A percentile compares a stretch with the other conserved stretches of the same genome.
Evolutionary conservation across 2,797 vertebrate species (phyloP).

Genomic region (Cryptoprocta ferox): DNA sequence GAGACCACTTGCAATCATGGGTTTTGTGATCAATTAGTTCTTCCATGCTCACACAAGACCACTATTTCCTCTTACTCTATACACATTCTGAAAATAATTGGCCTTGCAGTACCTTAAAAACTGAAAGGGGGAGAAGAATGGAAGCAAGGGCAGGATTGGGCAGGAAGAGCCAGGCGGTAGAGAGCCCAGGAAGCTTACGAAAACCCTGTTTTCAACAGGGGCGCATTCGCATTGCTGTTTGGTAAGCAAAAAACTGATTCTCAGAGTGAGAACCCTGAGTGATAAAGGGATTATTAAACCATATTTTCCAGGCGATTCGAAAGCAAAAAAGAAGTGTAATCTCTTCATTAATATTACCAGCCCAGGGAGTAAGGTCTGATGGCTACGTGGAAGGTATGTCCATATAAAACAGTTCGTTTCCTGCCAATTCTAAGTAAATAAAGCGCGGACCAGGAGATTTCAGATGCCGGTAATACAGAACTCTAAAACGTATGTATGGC

Average conservation of each 20-base stretch:
- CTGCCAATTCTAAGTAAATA: not conserved
- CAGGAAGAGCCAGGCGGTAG: not conserved
- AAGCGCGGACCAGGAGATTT: too few relatives aligned
- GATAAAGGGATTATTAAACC: not conserved
- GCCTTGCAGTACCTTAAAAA: not conserved
- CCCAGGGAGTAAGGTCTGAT: not conserved
- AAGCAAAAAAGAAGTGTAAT: not conserved
- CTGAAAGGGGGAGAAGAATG: not conserved
- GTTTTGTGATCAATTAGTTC: not conserved
- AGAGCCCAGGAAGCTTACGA: too few relatives aligned
- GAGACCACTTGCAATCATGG: not conserved
- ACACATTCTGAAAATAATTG: not conserved
- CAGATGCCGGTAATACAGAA: too few relatives aligned
- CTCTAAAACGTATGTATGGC: accelerated
- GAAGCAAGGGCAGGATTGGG: not conserved
- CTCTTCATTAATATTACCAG: not conserved
- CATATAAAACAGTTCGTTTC: not conserved
- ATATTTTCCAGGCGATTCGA: not conserved
- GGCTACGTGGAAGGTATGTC: not conserved
- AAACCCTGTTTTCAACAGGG: not conserved
- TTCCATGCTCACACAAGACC: not conserved
- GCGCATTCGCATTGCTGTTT: accelerated
- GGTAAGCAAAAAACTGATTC: not conserved
- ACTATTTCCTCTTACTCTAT: not conserved
- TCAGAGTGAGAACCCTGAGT: not conserved